Evolutionary conservation across 2,113 vertebrate genomes (phyloP), one percentile per base, ranked within the genome.

Genomic region (Rhabdomys dilectus): DNA sequence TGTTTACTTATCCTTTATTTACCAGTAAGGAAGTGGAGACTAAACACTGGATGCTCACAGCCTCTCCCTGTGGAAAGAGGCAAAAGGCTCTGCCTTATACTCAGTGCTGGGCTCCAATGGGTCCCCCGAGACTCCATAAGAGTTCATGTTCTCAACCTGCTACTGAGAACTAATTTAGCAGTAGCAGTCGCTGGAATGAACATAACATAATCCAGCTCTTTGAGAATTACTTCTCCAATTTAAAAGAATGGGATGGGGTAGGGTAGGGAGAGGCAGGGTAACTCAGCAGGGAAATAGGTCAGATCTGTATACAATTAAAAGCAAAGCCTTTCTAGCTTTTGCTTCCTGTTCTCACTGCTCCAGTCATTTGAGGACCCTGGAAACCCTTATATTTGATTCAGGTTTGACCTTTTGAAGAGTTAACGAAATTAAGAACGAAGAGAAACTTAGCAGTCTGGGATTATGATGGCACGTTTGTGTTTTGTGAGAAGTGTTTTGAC

Each of bases 401-500:
- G 29, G 13, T 91, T 66, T 70, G 62, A 88, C 16, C 66, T 60
- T 70, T 77, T 34, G 87, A 66, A 85, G 73, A 93, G 93, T 91
- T 87, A 84, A 60, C 39, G 75, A 91, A 96, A 94, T 96, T 96
- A 97, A 94, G 78, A 87, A 60, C 9, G 42, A 80, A 81, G 84
- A 96, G 84, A 66, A 64, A 89, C 51, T 73, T n/a, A 21, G 29
- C 51, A 66, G 16, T 56, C 89, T 4, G 29, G 68, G 75, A 68
- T 88, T 21, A 51, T 0, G 1, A 62, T 1, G 24, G 73, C 1
- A 42, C 42, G 81, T 19, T 42, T 15, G n/a, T 64, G 15, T 31
- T 31, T 64, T 78, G 80, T 39, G 48, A 76, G 39, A 84, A 31
- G 34, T 62, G 22, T 77, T 88, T 77, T 85, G 1, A 0, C 24